Evolutionary conservation across 2,888 invertebrate genomes (phyloP), one percentile per base, ranked within the genome.

Genomic region (Callinectes sapidus): DNA sequence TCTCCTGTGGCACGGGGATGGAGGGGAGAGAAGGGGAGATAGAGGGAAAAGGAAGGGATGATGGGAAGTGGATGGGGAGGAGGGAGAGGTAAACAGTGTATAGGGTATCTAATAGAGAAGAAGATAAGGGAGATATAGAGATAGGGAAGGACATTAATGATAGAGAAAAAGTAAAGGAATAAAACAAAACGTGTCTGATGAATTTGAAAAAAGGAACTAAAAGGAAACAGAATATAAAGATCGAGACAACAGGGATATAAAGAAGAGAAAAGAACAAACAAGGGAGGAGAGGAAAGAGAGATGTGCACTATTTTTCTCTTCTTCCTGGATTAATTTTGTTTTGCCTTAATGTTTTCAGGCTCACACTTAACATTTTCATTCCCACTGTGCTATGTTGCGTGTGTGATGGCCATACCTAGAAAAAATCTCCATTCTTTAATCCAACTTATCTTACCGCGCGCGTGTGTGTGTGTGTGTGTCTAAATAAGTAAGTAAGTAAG

Each of bases 381-480:
- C 10, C 10, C 48, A 5, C 48, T 0, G 48, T 48, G 48, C 10
- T 48, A 48, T 8, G 48, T 48, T 48, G 48, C 10, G 48, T 48
- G 48, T 48, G 16, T 23, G 16, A 18, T 16, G 61, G 16, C 18
- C 2, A 18, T 16, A 16, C 2, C 23, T 61, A 61, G 2, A 61
- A 18, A 18, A 1, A 1, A 61, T 0, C 61, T 2, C 61, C 61
- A 18, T 18, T 5, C 61, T 61, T 61, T 18, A 61, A 61, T 61
- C 2, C 61, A 61, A n/a, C n/a, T 1, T 71, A n/a, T 23, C n/a
- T n/a, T n/a, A n/a, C n/a, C n/a, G n/a, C n/a, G 32, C 35, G 81
- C 35, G 81, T 81, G 81, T 81, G 81, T 81, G 81, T 81, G 81
- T 81, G 81, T 35, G 81, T 81, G 81, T 81, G 81, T 81, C 35